Evolutionary conservation across 2,888 invertebrate species (phyloP), one percentile per base, ranked within the genome.

Genomic region (Tetropium fuscum): DNA sequence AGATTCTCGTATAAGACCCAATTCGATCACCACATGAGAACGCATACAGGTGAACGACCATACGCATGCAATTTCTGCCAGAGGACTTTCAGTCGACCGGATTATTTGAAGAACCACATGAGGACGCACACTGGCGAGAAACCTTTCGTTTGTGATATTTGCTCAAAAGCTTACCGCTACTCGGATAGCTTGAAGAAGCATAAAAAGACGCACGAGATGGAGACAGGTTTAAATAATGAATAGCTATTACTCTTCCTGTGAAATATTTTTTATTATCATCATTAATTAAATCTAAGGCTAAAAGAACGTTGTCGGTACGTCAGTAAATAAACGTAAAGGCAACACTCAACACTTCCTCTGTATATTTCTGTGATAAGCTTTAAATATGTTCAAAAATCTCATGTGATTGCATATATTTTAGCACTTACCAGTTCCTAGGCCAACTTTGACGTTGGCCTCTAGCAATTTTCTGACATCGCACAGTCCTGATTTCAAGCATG

Each of bases 401-500:
- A 20, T 22, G n/a, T 30, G 41, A 51, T 2, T 27, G 27, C 5
- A 45, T 15, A 8, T 1, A 2, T 34, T 34, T 43, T 27, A 15
- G 4, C 15, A n/a, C 15, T 74, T 82, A 94, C 94, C 94, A 78
- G 95, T 94, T 67, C 96, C 96, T 36, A 96, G 83, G 4, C 95
- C 95, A 53, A 96, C 88, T 75, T 86, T 90, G 15, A 96, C 79
- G 2, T 88, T 87, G 40, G 83, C 82, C 7, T 86, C 78, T 27
- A 89, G 78, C 7, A 94, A 81, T 51, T 86, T 86, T 58, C 87
- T 83, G 0, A 94, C 88, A 72, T 94, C 91, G 75, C 95, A 94
- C 1, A 93, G 74, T 0, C 96, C 96, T 8, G 95, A 95, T 71
- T 85, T 85, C 30, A 97, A 83, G 68, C 89, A 87, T 0, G 89